phyloP scores from a whole-genome alignment of 2,888 invertebrate genomes.

The Lasius platythorax region DNA sequence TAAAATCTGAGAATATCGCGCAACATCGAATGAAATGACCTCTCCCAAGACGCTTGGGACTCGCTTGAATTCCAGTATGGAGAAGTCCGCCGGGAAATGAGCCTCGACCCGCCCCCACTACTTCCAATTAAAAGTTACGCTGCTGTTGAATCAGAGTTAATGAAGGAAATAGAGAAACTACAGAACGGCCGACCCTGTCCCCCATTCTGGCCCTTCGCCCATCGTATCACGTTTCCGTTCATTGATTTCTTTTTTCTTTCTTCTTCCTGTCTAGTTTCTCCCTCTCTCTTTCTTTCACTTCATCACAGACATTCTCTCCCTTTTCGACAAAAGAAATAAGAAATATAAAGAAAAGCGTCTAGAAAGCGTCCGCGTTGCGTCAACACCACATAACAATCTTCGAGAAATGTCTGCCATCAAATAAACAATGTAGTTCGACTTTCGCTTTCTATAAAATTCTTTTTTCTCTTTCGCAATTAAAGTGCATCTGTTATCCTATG shows the following conservation, averaged over 20 bases:
- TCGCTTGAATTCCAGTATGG: conserved; percentile 78
- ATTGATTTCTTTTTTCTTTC: conserved; percentile 78
- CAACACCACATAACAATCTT: conserved; percentile 42
- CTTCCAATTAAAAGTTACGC: conserved; percentile 85
- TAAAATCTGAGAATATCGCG: conserved; percentile 73
- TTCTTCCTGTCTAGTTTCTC: conserved; percentile 42
- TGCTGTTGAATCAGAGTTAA: conserved; percentile 83
- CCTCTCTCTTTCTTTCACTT: conserved; percentile 41
- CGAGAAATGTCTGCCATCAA: conserved; percentile 29
- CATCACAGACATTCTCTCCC: conserved; percentile 6
- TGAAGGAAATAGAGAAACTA: conserved; percentile 85
- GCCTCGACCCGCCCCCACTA: conserved; percentile 82
- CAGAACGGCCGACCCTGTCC: conserved; percentile 73
- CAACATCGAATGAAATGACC: conserved; percentile 80
- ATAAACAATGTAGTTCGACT: conserved; percentile 44
- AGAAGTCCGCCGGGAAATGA: conserved; percentile 84
- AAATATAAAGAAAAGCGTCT: conserved; percentile 26
- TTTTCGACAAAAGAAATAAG: conserved; percentile 22
- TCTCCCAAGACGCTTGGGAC: conserved; percentile 80
- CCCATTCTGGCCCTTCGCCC: conserved; percentile 67
- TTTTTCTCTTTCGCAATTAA: conserved; percentile 43
- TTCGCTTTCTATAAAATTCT: conserved; percentile 43
- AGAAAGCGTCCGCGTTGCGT: conserved; percentile 31
- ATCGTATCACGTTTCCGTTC: conserved; percentile 79
- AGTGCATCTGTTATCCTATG: conserved; percentile 30